Percentiles rank a stretch among this genome's conserved stretches.
Conservation (phyloP, 2,888 invertebrate genomes). For the Netelia inedita region DNA sequence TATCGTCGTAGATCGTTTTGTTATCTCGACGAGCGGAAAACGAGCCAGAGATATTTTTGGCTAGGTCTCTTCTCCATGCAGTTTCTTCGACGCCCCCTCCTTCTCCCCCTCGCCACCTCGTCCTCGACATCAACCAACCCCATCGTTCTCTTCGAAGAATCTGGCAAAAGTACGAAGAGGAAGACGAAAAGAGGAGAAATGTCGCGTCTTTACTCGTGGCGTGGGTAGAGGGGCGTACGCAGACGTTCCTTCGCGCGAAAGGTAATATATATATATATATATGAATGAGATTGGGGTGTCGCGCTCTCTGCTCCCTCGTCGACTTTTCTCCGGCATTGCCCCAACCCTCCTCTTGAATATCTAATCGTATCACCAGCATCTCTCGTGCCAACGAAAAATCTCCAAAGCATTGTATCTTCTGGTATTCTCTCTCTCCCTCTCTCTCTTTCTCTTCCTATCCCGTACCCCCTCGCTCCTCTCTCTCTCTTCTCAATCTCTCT, state of each 20-base stretch:
- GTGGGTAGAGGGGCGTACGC: slow-evolving; percentile 46
- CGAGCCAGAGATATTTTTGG: slow-evolving; percentile 71
- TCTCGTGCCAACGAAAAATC: slow-evolving; percentile 66
- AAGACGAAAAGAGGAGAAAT: slow-evolving; percentile 35
- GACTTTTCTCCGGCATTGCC: slow-evolving; percentile 4
- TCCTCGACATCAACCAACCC: not conserved
- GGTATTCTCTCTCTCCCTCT: not conserved
- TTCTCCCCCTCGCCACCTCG: not conserved
- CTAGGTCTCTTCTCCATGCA: slow-evolving; percentile 61
- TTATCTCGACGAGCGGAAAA: slow-evolving; percentile 70
- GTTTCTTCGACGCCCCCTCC: slow-evolving; percentile 44
- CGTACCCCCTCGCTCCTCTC: not conserved
- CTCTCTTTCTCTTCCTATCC: not conserved
- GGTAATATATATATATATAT: slow-evolving; percentile 1
- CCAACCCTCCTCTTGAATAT: slow-evolving; percentile 54
- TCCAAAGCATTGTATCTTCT: slow-evolving; percentile 45
- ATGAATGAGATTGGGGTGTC: not conserved
- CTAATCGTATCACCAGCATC: slow-evolving; percentile 62
- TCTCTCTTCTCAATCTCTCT: not conserved
- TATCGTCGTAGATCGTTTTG: slow-evolving; percentile 65
- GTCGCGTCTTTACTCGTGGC: slow-evolving; percentile 6
- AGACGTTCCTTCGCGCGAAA: slow-evolving; percentile 53
- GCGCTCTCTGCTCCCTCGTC: slow-evolving; percentile 6
- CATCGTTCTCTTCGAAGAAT: not conserved
- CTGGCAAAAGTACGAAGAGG: slow-evolving; percentile 44